Conservation (phyloP, 2,113 vertebrate species). For the Aphelocoma coerulescens region DNA sequence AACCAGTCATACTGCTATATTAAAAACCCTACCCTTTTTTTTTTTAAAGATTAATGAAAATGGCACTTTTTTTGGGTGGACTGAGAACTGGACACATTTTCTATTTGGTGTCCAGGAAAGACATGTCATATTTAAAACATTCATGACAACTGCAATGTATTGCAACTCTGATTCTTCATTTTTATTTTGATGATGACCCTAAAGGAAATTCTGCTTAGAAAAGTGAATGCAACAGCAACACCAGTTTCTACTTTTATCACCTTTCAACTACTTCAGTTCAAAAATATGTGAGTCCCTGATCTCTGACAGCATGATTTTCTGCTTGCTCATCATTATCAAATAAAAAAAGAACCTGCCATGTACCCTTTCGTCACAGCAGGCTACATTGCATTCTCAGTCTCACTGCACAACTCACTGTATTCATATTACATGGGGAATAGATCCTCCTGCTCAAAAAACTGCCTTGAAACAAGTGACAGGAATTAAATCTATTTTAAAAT, state of each 20-base stretch:
- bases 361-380: not conserved
- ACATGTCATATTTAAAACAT: not conserved
- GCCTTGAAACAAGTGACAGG: not conserved
- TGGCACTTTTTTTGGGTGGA: not conserved
- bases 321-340: not conserved
- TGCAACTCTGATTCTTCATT: not conserved
- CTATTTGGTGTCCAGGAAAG: not conserved
- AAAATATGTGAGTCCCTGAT: not conserved
- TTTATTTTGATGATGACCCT: not conserved
- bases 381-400: not conserved
- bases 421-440: not conserved
- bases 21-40: not conserved
- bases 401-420: not conserved
- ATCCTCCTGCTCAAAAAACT: not conserved
- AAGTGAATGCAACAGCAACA: not conserved
- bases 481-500: not conserved
- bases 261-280: not conserved
- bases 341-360: not conserved
- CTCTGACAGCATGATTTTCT: not conserved
- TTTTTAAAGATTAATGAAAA: not conserved
- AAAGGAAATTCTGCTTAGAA: not conserved
- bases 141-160: not conserved
- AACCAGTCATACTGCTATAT: not conserved
- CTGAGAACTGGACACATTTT: not conserved
- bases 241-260: not conserved